Evolutionary conservation across 2,797 vertebrate species (phyloP), one percentile per base, ranked within the genome.

Genomic region (Australoheros facetus): DNA sequence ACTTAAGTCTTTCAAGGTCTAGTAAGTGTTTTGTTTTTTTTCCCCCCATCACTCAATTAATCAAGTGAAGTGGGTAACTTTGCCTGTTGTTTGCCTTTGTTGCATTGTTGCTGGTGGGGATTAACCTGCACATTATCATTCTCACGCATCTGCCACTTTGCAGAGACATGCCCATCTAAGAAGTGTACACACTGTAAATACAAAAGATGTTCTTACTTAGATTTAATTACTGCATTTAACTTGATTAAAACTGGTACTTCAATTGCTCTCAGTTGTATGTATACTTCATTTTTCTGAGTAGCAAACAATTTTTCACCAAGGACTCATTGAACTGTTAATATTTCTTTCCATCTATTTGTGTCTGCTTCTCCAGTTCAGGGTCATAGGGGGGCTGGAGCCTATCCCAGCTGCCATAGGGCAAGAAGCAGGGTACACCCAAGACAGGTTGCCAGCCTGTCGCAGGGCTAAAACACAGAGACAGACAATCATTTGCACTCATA

Each of bases 71-170:
- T 45, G 60, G 74, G 42, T 87, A 58, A 70, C 71, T 76, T 57
- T 70, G 81, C 75, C 77, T 83, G 71, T n/a, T n/a, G n/a, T n/a
- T n/a, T n/a, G n/a, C n/a, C n/a, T n/a, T n/a, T n/a, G n/a, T n/a
- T n/a, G n/a, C 55, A 80, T 82, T 90, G 72, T 85, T 73, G 70
- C 85, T 73, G 59, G 26, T 21, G 75, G 72, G 87, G 82, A 81
- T 92, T 86, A 84, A 88, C 85, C 77, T 83, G 77, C 82, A 79
- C 72, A 70, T 87, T 88, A 91, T 88, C 80, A 57, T n/a, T 86
- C 71, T 88, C 90, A 92, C 73, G 77, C 84, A 88, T 85, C 76
- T 60, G 45, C 69, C 0, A 13, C 71, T 75, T 32, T 91, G 91
- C 75, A 13, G 56, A 21, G 80, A 89, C 92, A 88, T 87, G 88